Evolutionary conservation across 2,797 vertebrate species (phyloP), one percentile per base, ranked within the genome.

Genomic region (Poecilia velifera): DNA sequence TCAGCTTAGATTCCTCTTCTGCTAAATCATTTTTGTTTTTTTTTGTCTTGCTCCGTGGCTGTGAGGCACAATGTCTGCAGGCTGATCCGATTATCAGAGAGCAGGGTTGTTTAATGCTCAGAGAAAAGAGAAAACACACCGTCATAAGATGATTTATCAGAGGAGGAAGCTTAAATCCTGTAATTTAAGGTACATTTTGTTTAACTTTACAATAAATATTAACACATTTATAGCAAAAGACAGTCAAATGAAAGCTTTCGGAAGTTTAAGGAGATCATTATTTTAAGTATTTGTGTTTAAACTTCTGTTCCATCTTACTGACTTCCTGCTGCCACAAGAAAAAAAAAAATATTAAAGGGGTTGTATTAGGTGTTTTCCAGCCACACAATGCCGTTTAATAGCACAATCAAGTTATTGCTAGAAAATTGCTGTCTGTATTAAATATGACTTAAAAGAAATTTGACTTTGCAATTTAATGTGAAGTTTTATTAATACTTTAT

Each of bases 1-100:
- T 78, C 76, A 78, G 89, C 87, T 84, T 76, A 74, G 79, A 89
- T 87, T 83, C 76, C 66, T 76, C 72, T 76, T 87, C 75, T 86
- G 82, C 82, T 83, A 88, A 91, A 84, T 84, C 78, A 47, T 81
- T 68, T 80, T 41, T 68, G 20, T 62, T 88, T 79, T 88, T 79
- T 79, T 78, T 51, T 81, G 79, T 77, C 76, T 73, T 47, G 78
- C 16, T 34, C 43, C 84, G 74, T 83, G 84, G 76, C 84, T 81
- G 81, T 57, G 80, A 76, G 86, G 74, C 77, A 76, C 45, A 34
- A 9, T 62, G 76, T 75, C 79, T 81, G 82, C 66, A 68, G 77
- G 76, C 81, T 74, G 70, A 87, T 84, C 86, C 73, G 80, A 87
- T 88, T 79, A 85, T 82, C 59, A 79, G 41, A 79, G 45, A 31